Percentiles rank a stretch among this genome's conserved stretches.
Conservation (phyloP, 2,888 invertebrate species). For the Ochropleura plecta region DNA sequence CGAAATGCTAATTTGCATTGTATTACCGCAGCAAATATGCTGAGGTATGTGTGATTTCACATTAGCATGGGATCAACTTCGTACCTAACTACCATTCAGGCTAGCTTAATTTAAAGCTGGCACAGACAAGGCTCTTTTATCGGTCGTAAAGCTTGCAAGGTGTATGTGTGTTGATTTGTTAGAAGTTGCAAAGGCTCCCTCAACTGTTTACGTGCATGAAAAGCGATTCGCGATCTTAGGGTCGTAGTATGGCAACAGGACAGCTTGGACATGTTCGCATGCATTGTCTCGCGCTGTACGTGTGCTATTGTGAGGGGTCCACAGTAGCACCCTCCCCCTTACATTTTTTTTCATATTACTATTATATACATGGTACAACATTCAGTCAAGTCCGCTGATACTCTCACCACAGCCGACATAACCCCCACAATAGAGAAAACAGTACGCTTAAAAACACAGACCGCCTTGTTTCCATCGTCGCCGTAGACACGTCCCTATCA, state of each 20-base stretch:
- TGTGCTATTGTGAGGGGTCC: no score
- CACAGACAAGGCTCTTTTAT: background rate
- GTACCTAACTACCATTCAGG: background rate
- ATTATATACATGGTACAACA: no score
- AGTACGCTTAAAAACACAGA: no score
- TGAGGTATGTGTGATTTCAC: background rate
- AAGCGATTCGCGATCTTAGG: background rate
- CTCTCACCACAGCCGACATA: no score
- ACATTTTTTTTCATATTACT: no score
- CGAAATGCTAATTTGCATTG: background rate
- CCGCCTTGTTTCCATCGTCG: no score
- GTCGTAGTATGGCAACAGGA: background rate
- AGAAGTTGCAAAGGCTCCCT: background rate
- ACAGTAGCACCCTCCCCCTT: no score
- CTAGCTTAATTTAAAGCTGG: background rate
- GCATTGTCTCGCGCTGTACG: background rate
- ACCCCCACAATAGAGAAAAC: no score
- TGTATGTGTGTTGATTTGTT: background rate
- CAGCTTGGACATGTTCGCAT: background rate
- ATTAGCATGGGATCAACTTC: background rate
- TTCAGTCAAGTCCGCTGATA: no score
- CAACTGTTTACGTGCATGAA: background rate
- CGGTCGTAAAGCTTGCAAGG: background rate
- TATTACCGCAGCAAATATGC: constrained; percentile 9
- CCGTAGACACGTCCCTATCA: no score